A percentile compares a stretch with the other conserved stretches of the same genome.
Evolutionary conservation across 2,113 vertebrate species (phyloP).

Genomic region (Toxotes chatareus): DNA sequence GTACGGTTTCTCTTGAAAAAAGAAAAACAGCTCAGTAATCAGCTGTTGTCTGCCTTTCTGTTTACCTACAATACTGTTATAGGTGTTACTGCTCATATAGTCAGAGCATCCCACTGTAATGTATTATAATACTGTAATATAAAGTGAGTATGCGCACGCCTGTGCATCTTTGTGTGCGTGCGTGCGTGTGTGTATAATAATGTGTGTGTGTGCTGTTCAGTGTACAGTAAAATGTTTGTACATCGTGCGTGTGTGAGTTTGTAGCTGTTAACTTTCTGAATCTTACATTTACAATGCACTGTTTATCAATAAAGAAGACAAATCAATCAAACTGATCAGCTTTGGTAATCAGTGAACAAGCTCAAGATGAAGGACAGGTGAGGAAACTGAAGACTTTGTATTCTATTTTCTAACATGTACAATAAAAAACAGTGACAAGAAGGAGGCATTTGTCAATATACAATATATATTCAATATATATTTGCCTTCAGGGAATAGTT

Average conservation of each 20-base stretch:
- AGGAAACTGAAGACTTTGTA: background rate
- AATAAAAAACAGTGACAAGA: background rate
- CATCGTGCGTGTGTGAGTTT: conserved; percentile 84
- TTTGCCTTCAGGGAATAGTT: background rate
- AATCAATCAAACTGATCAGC: conserved; percentile 48
- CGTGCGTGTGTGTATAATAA: conserved; percentile 38
- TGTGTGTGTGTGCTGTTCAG: conserved; percentile 61
- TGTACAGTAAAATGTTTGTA: conserved; percentile 85
- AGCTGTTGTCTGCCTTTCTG: conserved; percentile 64
- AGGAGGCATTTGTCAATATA: background rate
- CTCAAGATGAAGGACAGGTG: background rate
- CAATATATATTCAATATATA: no score
- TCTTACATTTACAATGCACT: conserved; percentile 84
- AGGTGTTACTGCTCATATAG: conserved; percentile 61
- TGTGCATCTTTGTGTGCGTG: conserved; percentile 48
- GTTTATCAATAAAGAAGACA: conserved; percentile 85
- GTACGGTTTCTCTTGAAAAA: conserved; percentile 55
- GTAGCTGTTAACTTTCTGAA: conserved; percentile 85
- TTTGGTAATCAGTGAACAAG: background rate
- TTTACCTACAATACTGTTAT: conserved; percentile 69
- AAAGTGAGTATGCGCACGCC: conserved; percentile 57
- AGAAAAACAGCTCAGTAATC: conserved; percentile 56
- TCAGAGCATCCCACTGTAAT: conserved; percentile 68
- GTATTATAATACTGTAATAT: conserved; percentile 76
- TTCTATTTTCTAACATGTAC: background rate